Base-by-base conservation (phyloP, 1,140 invertebrate species). In the Cydia splendana region DNA sequence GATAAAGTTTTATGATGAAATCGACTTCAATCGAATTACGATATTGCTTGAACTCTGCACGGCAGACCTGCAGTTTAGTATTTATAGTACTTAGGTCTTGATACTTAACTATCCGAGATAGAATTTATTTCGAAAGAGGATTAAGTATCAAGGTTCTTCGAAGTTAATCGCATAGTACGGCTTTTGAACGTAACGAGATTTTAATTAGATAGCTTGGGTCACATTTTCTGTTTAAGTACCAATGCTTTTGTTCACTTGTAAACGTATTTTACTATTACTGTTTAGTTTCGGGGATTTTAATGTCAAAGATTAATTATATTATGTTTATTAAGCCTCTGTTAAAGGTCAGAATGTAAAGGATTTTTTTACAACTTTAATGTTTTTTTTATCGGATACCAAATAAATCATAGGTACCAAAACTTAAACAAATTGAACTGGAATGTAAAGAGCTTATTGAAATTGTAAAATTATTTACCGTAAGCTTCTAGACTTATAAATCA, bases 141-240 rank as follows among this genome's bases (percentile, higher is more conserved):
- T 69, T 69, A 69, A 69, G n/a, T 69, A 69, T 69, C 28, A 20
- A 38, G 15, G 20, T 28, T 67, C 65, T 69, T 69, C 9, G 65
- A 38, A 42, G 28, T 69, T 69, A 69, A 69, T 69, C 30, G 34
- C 30, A 69, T 69, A 28, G 30, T 34, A 34, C 28, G 30, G 28
- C 65, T 69, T 38, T 69, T 38, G 4, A 69, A 69, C 13, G 12
- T 34, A 69, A 69, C 65, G 65, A 69, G 30, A 34, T 69, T 38
- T 69, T 34, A 38, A 69, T 38, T 69, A n/a, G 65, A 34, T 69
- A 69, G 65, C 30, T 38, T 34, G 13, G 65, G 65, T 28, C 65
- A n/a, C 28, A 69, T 34, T 34, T 69, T 69, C 28, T n/a, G 13
- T 69, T 24, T 9, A 42, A 42, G 38, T n/a, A 69, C 4, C n/a